A percentile compares a stretch with the other conserved stretches of the same genome.
Evolutionary conservation across 2,888 invertebrate genomes (phyloP).

Genomic region (Zaprionus obscuricornis): DNA sequence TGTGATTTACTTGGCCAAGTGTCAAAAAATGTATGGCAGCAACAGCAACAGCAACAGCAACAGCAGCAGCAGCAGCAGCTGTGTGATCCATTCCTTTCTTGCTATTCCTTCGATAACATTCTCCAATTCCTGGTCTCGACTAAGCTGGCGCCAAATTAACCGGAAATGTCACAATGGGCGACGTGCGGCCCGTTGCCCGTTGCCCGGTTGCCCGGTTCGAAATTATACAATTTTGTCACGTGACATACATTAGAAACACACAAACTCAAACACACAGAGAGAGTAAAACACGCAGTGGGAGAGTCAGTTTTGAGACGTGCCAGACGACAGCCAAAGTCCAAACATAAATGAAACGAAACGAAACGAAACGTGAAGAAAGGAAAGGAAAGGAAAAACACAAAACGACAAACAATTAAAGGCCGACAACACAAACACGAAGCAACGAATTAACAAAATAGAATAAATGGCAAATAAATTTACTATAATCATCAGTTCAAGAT

Average conservation of each 20-base stretch:
- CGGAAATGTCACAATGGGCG: conserved; percentile 79
- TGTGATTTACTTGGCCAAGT: conserved; percentile 75
- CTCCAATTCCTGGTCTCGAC: conserved; percentile 30
- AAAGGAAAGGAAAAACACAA: conserved; percentile 26
- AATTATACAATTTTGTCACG: conserved; percentile 81
- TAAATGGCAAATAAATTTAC: conserved; percentile 26
- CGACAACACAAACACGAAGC: too few species aligned
- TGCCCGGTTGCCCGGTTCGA: conserved; percentile 65
- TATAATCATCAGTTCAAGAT: conserved; percentile 15
- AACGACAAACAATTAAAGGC: conserved; percentile 69
- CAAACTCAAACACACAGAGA: conserved; percentile 30
- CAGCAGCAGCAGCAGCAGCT: background rate
- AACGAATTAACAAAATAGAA: conserved; percentile 49
- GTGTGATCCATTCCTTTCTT: too few species aligned
- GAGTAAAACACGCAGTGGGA: conserved; percentile 15
- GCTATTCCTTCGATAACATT: background rate
- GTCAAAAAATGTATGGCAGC: conserved; percentile 67
- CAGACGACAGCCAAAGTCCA: conserved; percentile 48
- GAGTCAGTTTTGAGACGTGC: conserved; percentile 61
- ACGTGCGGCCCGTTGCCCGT: conserved; percentile 67
- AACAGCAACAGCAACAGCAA: background rate
- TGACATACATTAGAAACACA: conserved; percentile 72
- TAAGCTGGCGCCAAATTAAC: conserved; percentile 79
- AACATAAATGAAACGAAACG: conserved; percentile 25
- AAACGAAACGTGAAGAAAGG: conserved; percentile 4